A percentile compares a stretch with the other conserved stretches of the same genome.
phyloP scores from a whole-genome alignment of 2,888 invertebrate genomes.

The Drosophila koepferae region DNA sequence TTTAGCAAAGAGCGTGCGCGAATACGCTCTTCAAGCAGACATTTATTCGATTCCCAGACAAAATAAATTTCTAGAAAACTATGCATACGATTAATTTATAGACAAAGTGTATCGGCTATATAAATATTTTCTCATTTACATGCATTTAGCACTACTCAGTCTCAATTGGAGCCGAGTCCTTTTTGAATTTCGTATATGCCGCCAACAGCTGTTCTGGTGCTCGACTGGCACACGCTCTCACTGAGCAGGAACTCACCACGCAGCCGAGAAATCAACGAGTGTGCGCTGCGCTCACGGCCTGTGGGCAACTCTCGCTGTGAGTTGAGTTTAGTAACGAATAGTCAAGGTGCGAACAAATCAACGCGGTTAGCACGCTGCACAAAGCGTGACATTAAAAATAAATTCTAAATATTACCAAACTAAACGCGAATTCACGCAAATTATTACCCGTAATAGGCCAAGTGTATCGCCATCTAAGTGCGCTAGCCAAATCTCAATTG shows the following conservation, averaged over 20 bases:
- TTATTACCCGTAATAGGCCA: constrained; percentile 6
- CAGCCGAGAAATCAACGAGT: constrained; percentile 61
- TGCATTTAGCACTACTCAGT: background rate
- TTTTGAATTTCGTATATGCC: constrained; percentile 48
- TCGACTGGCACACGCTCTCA: constrained; percentile 61
- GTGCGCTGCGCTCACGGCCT: constrained; percentile 48
- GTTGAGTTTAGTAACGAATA: constrained; percentile 78
- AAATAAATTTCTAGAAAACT: fast-evolving
- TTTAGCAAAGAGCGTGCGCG: constrained; percentile 58
- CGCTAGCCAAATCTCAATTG: constrained; percentile 14
- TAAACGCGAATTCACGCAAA: constrained; percentile 41
- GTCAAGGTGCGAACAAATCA: constrained; percentile 81
- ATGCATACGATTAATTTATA: background rate
- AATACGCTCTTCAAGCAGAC: constrained; percentile 20
- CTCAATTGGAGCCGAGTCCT: background rate
- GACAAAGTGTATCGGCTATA: background rate
- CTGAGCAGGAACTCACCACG: constrained; percentile 60
- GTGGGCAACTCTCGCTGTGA: constrained; percentile 55
- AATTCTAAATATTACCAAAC: constrained; percentile 67
- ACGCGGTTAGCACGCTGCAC: constrained; percentile 79
- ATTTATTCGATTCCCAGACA: background rate
- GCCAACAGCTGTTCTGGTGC: constrained; percentile 63
- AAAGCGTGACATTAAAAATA: constrained; percentile 66
- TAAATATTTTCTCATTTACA: background rate
- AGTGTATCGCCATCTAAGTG: constrained; percentile 16